Base-by-base conservation (phyloP, 2,888 invertebrate genomes). In the Tenthredo livida region DNA sequence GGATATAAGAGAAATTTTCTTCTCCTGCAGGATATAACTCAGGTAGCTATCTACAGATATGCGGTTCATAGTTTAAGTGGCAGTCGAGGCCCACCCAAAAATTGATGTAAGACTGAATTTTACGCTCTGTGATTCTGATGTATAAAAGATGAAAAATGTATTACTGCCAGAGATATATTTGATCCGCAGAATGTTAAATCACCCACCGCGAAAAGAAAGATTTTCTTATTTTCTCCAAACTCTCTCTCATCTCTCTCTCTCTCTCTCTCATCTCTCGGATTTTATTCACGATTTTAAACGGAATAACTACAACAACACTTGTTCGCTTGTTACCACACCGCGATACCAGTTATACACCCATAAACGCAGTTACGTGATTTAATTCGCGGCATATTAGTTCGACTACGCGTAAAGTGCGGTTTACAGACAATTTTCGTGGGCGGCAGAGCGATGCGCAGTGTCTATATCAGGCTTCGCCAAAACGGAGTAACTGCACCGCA, bases 371-470 rank as follows among this genome's bases (percentile, higher is more conserved):
- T 17, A 67, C 67, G 67, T 33, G 29, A 33, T 67, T 67, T 33
- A 67, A 67, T 67, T 67, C 33, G 17, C 7, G 67, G 67, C 67
- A 67, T 67, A 67, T 67, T 33, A 67, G 67, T 67, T 67, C 67
- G 12, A 67, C 67, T 67, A 67, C 15, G 33, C 6, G 6, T 33
- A 33, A 33, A 33, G 15, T 17, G n/a, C n/a, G 67, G 3, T 33
- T 67, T 17, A 6, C 10, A 9, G 21, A 21, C 25, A 67, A 17
- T 67, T 67, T 33, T 33, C 67, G 29, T 33, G 67, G 25, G 67
- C 29, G 25, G 3, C 12, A 61, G 61, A 12, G 61, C 61, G 54
- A 54, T n/a, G 25, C 61, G 25, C 61, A 25, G 12, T 61, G 25
- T 54, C n/a, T 7, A n/a, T 54, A 54, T 54, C n/a, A 54, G 54